Evolutionary conservation across 2,888 invertebrate genomes (phyloP).

Genomic region (Cantharis rufa): DNA sequence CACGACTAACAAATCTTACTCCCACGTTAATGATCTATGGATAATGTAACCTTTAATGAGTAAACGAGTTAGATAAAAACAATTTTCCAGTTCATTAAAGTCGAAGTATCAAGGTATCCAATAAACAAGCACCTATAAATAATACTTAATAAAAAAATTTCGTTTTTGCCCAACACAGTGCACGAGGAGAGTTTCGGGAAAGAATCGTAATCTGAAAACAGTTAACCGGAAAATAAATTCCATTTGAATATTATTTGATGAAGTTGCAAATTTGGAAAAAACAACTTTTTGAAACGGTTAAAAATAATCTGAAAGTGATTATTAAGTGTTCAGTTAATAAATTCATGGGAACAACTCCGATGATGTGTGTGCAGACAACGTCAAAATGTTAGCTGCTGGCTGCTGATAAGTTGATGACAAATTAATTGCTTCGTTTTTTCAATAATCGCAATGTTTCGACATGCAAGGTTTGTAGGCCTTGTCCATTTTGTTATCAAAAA

Average conservation of each 20-base stretch:
- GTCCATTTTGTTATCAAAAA: not conserved
- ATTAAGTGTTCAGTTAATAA: not conserved
- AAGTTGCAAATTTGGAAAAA: not conserved
- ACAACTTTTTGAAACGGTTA: not conserved
- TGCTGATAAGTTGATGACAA: not conserved
- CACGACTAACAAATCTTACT: not conserved
- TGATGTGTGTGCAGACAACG: not conserved
- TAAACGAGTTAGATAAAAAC: not conserved
- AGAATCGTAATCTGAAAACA: not conserved
- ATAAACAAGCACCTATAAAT: not conserved
- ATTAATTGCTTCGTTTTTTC: not conserved
- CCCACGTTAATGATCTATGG: not conserved
- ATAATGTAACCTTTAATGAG: not conserved
- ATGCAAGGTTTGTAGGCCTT: not conserved
- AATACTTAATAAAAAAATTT: not conserved
- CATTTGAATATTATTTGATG: not conserved
- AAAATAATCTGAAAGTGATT: not conserved
- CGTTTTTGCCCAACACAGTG: not conserved
- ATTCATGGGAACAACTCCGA: not conserved
- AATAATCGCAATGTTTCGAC: not conserved
- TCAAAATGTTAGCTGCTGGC: not conserved
- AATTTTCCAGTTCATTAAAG: not conserved
- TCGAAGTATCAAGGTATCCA: not conserved
- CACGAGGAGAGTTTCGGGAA: not conserved
- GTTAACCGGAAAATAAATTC: not conserved